Base-by-base conservation (phyloP, 2,888 invertebrate species). In the Helobdella robusta region DNA sequence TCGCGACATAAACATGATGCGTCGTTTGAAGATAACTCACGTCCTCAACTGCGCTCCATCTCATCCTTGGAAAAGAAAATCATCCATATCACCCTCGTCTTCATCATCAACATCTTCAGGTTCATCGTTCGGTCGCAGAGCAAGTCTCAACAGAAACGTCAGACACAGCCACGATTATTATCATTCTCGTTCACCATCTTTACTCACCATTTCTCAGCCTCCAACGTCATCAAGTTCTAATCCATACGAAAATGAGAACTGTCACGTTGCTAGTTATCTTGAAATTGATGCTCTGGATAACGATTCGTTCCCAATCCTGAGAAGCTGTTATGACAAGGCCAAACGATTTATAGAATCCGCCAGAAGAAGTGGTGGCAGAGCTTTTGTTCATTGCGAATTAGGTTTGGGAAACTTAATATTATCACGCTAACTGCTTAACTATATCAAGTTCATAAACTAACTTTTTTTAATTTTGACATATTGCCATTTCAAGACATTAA, bases 311-410 rank as follows among this genome's bases (percentile, higher is more conserved):
- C 69, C 68, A 2, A 67, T 70, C 11, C 25, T 71, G 11, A 48
- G 32, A 23, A 40, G 50, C 8, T 70, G 67, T 56, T 71, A 64
- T 67, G n/a, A 48, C 25, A 32, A 52, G 18, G 67, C 68, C 8
- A 63, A 60, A 66, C 23, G n/a, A 6, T 70, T 70, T 48, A 70
- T 71, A 3, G 66, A 71, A 59, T 40, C 54, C n/a, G 70, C 68
- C 2, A 62, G 28, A 56, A 34, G 60, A 2, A 23, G 46, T 2
- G 69, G 70, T 3, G 71, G 70, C 2, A 50, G 65, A 44, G 69
- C 59, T 28, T 50, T 71, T 40, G 69, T 71, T 11, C 71, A 71
- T 54, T 71, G 71, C 61, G 69, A 70, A 36, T 59, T 71, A 46
- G n/a, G n/a, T n/a, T n/a, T n/a, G n/a, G n/a, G n/a, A n/a, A n/a